These are phyloP conservation scores for Lathronympha strigana DNA, from an alignment of 2,888 invertebrate species.

Conservation along the genomic window DNA sequence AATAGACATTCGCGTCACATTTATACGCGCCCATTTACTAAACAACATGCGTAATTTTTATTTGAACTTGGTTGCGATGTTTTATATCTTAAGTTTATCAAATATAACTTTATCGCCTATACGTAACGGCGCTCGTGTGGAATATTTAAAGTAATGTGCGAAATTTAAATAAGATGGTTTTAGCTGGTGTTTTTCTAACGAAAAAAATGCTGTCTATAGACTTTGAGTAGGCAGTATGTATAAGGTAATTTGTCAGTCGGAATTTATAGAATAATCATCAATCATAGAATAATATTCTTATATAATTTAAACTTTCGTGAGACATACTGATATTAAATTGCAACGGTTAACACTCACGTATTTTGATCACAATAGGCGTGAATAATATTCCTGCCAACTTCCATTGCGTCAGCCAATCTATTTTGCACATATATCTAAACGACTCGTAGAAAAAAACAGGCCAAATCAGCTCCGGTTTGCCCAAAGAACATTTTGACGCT, in stretches of 20 bases:
- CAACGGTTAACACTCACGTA: too few species aligned
- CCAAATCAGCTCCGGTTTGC: too few species aligned
- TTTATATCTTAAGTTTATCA: neutral
- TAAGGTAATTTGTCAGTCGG: too few species aligned
- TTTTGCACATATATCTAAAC: too few species aligned
- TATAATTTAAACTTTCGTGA: too few species aligned
- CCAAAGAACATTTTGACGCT: too few species aligned
- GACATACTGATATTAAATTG: too few species aligned
- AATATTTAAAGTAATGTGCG: conserved; percentile 35
- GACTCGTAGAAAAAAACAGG: too few species aligned
- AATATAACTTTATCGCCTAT: neutral
- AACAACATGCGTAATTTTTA: neutral
- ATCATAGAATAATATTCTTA: neutral
- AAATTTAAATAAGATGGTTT: conserved; percentile 3
- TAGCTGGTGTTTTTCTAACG: neutral
- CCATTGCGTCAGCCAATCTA: too few species aligned
- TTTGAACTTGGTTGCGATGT: conserved; percentile 5
- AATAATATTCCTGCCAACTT: too few species aligned
- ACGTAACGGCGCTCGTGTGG: conserved; percentile 23
- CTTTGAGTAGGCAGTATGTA: too few species aligned
- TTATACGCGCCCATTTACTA: neutral
- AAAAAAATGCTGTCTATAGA: neutral
- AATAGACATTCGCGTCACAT: neutral
- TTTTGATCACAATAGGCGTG: too few species aligned
- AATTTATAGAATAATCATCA: neutral